Evolutionary conservation across 1,140 invertebrate genomes (phyloP).

Genomic region (Zelostemma sp.): DNA sequence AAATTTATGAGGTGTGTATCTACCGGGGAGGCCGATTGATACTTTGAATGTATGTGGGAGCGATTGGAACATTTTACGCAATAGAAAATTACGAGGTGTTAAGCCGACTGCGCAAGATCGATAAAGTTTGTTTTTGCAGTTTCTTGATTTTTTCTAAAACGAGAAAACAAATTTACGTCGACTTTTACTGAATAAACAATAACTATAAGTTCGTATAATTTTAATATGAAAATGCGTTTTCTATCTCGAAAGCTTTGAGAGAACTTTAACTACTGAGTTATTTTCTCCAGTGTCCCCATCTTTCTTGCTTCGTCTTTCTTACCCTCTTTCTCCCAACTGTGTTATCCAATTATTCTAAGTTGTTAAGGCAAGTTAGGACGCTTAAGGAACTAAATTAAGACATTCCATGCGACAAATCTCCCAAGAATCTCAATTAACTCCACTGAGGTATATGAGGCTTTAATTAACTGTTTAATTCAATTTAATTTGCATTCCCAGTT

Average conservation of each 20-base stretch:
- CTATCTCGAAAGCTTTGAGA: too few species aligned
- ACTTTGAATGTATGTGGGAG: conserved; percentile 50
- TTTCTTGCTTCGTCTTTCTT: conserved; percentile 12
- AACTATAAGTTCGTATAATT: too few species aligned
- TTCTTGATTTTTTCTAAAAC: too few species aligned
- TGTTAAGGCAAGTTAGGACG: conserved; percentile 71
- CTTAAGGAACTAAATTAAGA: conserved; percentile 72
- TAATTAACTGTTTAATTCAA: conserved; percentile 72
- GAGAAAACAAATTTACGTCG: too few species aligned
- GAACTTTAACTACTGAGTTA: not conserved
- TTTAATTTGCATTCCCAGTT: conserved; percentile 68
- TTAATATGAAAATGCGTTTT: too few species aligned
- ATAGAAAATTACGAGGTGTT: conserved; percentile 31
- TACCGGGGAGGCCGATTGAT: conserved; percentile 60
- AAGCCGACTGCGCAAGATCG: conserved; percentile 18
- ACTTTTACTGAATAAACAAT: too few species aligned
- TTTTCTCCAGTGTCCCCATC: conserved; percentile 7
- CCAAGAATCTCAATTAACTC: conserved; percentile 72
- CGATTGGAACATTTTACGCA: conserved; percentile 49
- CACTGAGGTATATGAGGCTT: conserved; percentile 56
- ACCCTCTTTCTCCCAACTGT: conserved; percentile 40
- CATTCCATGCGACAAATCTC: conserved; percentile 71
- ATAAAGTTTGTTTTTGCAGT: too few species aligned
- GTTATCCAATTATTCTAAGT: conserved; percentile 72
- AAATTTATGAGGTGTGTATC: conserved; percentile 65